phyloP scores from a whole-genome alignment of 2,888 invertebrate genomes.

The Polia nebulosa region DNA sequence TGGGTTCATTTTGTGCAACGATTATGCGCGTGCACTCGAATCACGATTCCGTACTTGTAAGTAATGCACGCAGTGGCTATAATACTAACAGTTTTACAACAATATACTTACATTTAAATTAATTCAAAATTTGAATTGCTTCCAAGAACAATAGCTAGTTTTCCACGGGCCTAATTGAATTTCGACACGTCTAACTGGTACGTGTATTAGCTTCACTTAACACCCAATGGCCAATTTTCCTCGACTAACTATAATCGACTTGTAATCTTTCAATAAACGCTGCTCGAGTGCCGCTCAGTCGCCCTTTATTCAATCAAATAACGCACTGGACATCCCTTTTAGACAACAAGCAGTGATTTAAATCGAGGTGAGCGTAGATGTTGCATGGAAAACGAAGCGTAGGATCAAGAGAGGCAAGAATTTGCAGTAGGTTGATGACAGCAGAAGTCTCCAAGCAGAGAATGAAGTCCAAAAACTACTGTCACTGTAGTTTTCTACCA shows the following conservation, averaged over 20 bases:
- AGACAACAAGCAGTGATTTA: background rate
- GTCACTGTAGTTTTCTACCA: no score
- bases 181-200: slow-evolving; percentile 30
- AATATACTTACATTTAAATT: slow-evolving; percentile 40
- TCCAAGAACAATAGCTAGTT: slow-evolving; percentile 41
- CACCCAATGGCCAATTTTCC: background rate
- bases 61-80: slow-evolving; percentile 20
- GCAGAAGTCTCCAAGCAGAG: background rate
- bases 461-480: background rate
- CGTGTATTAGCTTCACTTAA: slow-evolving; percentile 11
- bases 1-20: slow-evolving; percentile 37
- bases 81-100: slow-evolving; percentile 33
- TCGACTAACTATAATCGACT: slow-evolving; percentile 17
- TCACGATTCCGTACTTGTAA: slow-evolving; percentile 42
- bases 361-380: no score
- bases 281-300: background rate
- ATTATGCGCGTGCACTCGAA: slow-evolving; percentile 44
- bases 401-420: background rate
- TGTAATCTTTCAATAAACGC: slow-evolving; percentile 10
- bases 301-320: slow-evolving; percentile 2
- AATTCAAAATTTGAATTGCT: slow-evolving; percentile 34
- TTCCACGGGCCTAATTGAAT: slow-evolving; percentile 20
- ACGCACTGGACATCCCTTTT: background rate
- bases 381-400: background rate
- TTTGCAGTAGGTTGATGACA: no score